Percentiles rank a stretch among this genome's conserved stretches.
phyloP scores from a whole-genome alignment of 2,113 vertebrate genomes.

The Nesoenas mayeri region DNA sequence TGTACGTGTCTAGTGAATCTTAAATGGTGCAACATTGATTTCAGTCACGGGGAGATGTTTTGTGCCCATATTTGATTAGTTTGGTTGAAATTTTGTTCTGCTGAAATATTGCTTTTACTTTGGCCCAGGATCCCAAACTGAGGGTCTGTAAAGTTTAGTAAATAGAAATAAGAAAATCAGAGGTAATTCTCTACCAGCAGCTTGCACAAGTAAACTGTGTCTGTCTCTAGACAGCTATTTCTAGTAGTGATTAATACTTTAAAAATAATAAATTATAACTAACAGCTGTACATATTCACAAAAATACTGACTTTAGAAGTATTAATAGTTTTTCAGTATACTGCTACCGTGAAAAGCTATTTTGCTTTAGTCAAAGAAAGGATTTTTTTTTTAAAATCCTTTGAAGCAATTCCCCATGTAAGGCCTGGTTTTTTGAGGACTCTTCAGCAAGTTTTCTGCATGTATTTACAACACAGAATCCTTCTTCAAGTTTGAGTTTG shows the following conservation, averaged over 20 bases:
- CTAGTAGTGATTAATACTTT: background rate
- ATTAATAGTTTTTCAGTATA: background rate
- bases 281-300: background rate
- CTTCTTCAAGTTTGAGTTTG: background rate
- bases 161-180: background rate
- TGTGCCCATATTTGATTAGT: background rate
- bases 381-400: background rate
- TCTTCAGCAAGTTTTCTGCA: background rate
- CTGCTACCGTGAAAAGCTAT: background rate
- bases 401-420: background rate
- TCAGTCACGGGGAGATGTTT: background rate
- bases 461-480: background rate
- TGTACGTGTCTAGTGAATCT: background rate
- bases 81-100: background rate
- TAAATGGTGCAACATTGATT: background rate
- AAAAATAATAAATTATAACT: background rate
- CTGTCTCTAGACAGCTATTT: background rate
- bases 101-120: background rate
- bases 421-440: background rate
- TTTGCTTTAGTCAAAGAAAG: background rate
- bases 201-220: background rate
- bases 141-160: background rate
- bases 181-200: background rate
- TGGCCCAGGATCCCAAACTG: background rate
- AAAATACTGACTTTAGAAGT: background rate